These are phyloP conservation scores for Brassicogethes aeneus DNA, from an alignment of 2,888 invertebrate species.

Conservation along the genomic window DNA sequence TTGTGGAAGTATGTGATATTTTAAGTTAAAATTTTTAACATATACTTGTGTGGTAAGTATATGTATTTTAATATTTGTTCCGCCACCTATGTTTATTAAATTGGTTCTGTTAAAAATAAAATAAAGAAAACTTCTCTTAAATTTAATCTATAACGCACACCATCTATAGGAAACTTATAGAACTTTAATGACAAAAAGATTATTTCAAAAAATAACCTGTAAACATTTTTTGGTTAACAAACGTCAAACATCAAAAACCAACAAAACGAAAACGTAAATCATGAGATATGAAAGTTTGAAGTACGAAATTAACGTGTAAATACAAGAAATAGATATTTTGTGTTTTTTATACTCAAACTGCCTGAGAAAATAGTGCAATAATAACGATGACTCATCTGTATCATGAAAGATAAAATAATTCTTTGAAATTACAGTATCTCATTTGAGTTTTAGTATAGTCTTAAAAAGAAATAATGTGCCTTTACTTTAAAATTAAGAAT, in stretches of 20 bases:
- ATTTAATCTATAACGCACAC: too few relatives aligned
- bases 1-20: too few relatives aligned
- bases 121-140: too few relatives aligned
- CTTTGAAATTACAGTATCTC: neutral
- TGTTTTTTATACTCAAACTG: constrained; percentile 9
- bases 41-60: too few relatives aligned
- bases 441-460: constrained; percentile 1
- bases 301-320: neutral
- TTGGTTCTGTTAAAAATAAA: too few relatives aligned
- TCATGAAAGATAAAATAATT: neutral
- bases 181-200: too few relatives aligned
- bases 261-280: neutral
- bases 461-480: constrained; percentile 6
- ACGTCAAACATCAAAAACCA: constrained; percentile 3
- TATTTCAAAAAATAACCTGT: constrained; percentile 3
- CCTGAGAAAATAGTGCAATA: constrained; percentile 12
- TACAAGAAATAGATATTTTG: neutral
- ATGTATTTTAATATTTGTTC: too few relatives aligned
- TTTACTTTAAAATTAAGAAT: constrained; percentile 7
- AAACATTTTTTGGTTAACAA: neutral
- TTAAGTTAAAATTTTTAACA: too few relatives aligned
- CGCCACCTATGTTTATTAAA: too few relatives aligned
- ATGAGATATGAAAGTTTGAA: constrained; percentile 1
- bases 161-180: too few relatives aligned
- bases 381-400: constrained; percentile 15